phyloP scores from a whole-genome alignment of 2,797 vertebrate genomes.

The Pelodytes ibericus region DNA sequence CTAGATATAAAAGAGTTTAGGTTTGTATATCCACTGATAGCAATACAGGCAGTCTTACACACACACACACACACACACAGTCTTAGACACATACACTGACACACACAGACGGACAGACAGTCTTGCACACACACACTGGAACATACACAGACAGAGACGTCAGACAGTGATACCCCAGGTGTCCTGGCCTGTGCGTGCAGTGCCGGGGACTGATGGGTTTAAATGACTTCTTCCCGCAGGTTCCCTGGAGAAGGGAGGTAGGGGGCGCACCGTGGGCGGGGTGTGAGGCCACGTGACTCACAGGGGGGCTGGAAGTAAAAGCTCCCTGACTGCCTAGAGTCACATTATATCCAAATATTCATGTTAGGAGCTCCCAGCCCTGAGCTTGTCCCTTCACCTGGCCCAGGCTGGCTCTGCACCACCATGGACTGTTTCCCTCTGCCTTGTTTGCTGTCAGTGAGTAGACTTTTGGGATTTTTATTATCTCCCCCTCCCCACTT shows the following conservation, averaged over 20 bases:
- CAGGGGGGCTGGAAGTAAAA: constrained; percentile 72
- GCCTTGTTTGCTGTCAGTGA: constrained; percentile 98
- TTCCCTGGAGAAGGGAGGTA: constrained; percentile 1
- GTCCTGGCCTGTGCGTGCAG: too few species aligned
- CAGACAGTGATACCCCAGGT: too few species aligned
- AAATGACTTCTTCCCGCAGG: neutral
- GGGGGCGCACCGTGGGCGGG: constrained; percentile 43
- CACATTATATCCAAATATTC: constrained; percentile 70
- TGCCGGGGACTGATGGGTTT: too few species aligned
- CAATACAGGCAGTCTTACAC: too few species aligned
- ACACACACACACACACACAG: too few species aligned
- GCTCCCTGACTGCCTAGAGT: constrained; percentile 60
- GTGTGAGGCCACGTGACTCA: constrained; percentile 58
- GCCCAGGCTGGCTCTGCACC: constrained; percentile 88
- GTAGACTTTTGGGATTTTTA: constrained; percentile 67
- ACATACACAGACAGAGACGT: too few species aligned
- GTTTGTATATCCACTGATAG: too few species aligned
- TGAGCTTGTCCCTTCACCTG: constrained; percentile 87
- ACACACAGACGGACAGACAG: too few species aligned
- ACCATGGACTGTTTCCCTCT: constrained; percentile 99
- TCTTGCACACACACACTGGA: too few species aligned
- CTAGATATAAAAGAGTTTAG: too few species aligned
- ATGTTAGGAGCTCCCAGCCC: constrained; percentile 84
- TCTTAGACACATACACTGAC: too few species aligned
- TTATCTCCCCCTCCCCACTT: constrained; percentile 24